Evolutionary conservation across 2,113 vertebrate species (phyloP).

Genomic region (Sander lucioperca): DNA sequence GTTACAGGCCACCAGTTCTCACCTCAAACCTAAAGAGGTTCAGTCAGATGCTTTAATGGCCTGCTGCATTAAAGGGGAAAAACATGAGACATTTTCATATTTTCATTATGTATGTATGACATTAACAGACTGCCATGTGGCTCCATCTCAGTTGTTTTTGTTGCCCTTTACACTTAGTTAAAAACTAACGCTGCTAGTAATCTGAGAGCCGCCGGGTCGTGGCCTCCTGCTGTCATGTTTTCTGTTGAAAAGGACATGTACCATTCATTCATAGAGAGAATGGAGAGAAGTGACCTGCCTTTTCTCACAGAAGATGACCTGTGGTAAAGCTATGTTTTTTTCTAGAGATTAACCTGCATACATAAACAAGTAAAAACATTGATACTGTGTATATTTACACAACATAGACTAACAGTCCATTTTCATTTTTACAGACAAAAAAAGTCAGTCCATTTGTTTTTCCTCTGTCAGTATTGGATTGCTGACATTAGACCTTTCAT

Average conservation of each 20-base stretch:
- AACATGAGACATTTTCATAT: not conserved
- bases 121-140: slow-evolving; percentile 37
- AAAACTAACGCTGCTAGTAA: slow-evolving; percentile 70
- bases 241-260: slow-evolving; percentile 18
- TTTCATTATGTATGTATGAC: slow-evolving; percentile 10
- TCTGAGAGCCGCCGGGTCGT: slow-evolving; percentile 13
- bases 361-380: slow-evolving; percentile 24
- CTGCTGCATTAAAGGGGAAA: not conserved
- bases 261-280: not conserved
- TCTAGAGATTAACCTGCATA: slow-evolving; percentile 32
- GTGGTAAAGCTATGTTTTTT: slow-evolving; percentile 14
- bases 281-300: slow-evolving; percentile 32
- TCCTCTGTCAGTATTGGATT: slow-evolving; percentile 27
- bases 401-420: slow-evolving; percentile 39
- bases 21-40: slow-evolving; percentile 11
- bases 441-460: not conserved
- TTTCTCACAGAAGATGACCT: slow-evolving; percentile 27
- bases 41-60: not conserved
- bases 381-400: slow-evolving; percentile 34
- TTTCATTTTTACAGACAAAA: slow-evolving; percentile 18
- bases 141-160: slow-evolving; percentile 36
- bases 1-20: slow-evolving; percentile 7
- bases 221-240: slow-evolving; percentile 44
- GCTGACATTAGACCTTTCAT: slow-evolving; percentile 24
- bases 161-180: slow-evolving; percentile 39